A percentile compares a stretch with the other conserved stretches of the same genome.
phyloP scores from a whole-genome alignment of 2,888 invertebrate genomes.

The Drosophila engyochracea region DNA sequence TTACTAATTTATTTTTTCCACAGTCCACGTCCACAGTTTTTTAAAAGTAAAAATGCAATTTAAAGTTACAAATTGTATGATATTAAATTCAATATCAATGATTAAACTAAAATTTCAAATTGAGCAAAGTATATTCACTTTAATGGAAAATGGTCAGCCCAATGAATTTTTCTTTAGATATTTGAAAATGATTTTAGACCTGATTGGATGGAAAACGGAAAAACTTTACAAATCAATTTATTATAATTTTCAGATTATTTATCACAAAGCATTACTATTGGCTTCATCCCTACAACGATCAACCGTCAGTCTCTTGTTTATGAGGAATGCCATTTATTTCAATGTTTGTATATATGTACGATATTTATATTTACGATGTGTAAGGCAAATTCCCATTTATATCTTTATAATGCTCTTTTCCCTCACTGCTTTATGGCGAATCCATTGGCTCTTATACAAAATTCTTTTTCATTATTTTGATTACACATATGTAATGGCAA shows the following conservation, averaged over 20 bases:
- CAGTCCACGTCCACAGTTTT: neutral
- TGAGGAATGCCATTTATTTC: neutral
- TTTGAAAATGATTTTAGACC: neutral
- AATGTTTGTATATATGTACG: neutral
- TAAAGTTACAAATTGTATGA: neutral
- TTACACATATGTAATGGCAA: slow-evolving; percentile 60
- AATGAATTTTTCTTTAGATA: neutral
- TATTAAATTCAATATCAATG: neutral
- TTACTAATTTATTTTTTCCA: neutral
- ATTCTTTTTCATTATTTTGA: slow-evolving; percentile 34
- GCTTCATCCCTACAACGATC: neutral
- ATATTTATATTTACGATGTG: neutral
- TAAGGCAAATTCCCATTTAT: neutral
- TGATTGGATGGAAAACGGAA: neutral
- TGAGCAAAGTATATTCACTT: neutral
- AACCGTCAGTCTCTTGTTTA: neutral
- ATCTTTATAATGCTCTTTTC: neutral
- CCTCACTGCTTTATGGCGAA: slow-evolving; percentile 50
- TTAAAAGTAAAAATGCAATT: neutral
- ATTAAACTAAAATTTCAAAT: neutral
- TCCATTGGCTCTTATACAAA: slow-evolving; percentile 35
- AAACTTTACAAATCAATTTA: neutral
- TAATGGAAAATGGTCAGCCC: neutral
- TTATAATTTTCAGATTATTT: no score
- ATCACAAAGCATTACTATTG: neutral